A percentile compares a stretch with the other conserved stretches of the same genome.
Conservation (phyloP, 2,888 invertebrate genomes). For the Andrena fulva region DNA sequence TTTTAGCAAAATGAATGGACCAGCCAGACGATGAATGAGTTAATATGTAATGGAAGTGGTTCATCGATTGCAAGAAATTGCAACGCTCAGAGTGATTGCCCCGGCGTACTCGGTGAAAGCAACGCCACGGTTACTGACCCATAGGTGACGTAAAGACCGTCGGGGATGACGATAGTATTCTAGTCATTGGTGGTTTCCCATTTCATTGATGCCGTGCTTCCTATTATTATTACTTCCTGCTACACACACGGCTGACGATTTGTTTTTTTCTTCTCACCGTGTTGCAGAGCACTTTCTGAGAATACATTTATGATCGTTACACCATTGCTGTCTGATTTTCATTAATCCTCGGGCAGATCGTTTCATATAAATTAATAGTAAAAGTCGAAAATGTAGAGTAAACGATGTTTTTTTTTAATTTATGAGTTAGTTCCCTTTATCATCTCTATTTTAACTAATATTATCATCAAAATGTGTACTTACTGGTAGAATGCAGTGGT, state of each 20-base stretch:
- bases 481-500: slow-evolving; percentile 33
- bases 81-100: slow-evolving; percentile 14
- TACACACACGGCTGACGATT: neutral
- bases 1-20: too few relatives aligned
- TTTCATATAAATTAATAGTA: neutral
- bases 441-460: too few relatives aligned
- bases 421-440: neutral
- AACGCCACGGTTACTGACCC: slow-evolving; percentile 65
- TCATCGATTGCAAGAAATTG: slow-evolving; percentile 42
- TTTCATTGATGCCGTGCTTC: slow-evolving; percentile 57
- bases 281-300: neutral
- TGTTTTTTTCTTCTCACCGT: slow-evolving; percentile 1
- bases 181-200: slow-evolving; percentile 59
- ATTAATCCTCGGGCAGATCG: neutral
- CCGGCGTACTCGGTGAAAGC: slow-evolving; percentile 73
- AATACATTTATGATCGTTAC: neutral
- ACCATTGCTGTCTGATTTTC: neutral
- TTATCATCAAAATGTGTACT: too few relatives aligned
- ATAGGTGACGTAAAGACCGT: slow-evolving; percentile 52
- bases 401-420: neutral
- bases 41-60: slow-evolving; percentile 15
- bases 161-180: slow-evolving; percentile 53
- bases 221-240: slow-evolving; percentile 39
- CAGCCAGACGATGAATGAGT: neutral
- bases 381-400: too few relatives aligned